These are phyloP conservation scores for Anolis carolinensis DNA, from an alignment of 2,113 vertebrate species.

Conservation along the genomic window DNA sequence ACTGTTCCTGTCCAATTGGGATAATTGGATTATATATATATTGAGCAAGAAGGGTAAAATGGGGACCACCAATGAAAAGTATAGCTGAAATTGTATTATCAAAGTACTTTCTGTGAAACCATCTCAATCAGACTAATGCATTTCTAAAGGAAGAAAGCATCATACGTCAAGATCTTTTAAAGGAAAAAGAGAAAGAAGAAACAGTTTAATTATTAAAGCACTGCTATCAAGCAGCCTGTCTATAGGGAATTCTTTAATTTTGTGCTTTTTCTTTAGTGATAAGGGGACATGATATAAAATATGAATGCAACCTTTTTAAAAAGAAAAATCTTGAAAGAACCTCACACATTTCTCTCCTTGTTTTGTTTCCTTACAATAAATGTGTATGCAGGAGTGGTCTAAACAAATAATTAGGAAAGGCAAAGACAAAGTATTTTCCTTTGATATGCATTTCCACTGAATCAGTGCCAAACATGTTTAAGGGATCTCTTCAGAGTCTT, in stretches of 20 bases:
- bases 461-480: conserved; percentile 39
- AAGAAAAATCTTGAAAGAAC: conserved; percentile 47
- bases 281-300: conserved; percentile 59
- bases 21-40: background rate
- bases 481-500: conserved; percentile 28
- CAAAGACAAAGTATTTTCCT: conserved; percentile 21
- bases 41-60: conserved; percentile 4
- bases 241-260: conserved; percentile 60
- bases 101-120: background rate
- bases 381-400: background rate
- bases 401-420: conserved; percentile 33
- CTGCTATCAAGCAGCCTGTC: conserved; percentile 44
- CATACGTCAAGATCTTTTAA: conserved; percentile 19
- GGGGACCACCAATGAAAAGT: background rate
- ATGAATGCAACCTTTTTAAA: conserved; percentile 60
- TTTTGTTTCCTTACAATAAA: conserved; percentile 37
- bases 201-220: conserved; percentile 71
- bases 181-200: conserved; percentile 30
- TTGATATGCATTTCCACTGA: conserved; percentile 53
- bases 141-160: conserved; percentile 37
- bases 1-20: too few relatives aligned
- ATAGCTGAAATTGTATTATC: background rate
- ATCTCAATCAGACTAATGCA: conserved; percentile 29
- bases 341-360: conserved; percentile 43
- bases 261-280: conserved; percentile 58